These are phyloP conservation scores for Oryzaephilus surinamensis DNA, from an alignment of 1,140 invertebrate genomes.

Conservation along the genomic window DNA sequence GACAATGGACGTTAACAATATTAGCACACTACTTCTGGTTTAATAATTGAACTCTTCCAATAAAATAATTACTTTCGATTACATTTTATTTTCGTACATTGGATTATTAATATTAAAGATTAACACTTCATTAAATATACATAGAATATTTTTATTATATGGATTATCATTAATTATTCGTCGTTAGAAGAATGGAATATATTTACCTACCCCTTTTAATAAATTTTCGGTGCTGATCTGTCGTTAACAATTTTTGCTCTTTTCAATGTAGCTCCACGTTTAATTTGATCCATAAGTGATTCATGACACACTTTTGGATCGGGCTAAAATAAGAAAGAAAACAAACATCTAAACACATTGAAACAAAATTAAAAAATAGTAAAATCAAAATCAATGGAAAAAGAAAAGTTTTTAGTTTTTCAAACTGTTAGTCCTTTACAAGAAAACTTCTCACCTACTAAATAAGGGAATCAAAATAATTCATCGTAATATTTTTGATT, in stretches of 20 bases:
- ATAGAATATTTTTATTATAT: too few relatives aligned
- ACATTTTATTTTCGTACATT: background rate
- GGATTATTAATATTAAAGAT: background rate
- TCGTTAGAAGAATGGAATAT: background rate
- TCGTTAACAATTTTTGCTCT: slow-evolving; percentile 39
- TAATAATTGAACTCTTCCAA: slow-evolving; percentile 14
- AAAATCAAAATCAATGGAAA: background rate
- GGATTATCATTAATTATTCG: too few relatives aligned
- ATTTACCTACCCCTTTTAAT: slow-evolving; percentile 10
- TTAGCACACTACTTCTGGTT: slow-evolving; percentile 15
- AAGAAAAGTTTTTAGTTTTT: background rate
- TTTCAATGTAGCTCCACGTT: slow-evolving; percentile 65
- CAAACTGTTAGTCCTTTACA: too few relatives aligned
- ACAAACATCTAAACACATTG: slow-evolving; percentile 3
- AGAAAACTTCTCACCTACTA: background rate
- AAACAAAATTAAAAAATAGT: too few relatives aligned
- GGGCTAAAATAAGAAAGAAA: slow-evolving; percentile 41
- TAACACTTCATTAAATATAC: too few relatives aligned
- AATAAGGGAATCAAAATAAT: too few relatives aligned
- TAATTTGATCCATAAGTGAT: slow-evolving; percentile 83
- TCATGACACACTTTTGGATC: slow-evolving; percentile 60
- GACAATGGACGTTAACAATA: slow-evolving; percentile 19
- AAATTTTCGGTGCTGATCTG: slow-evolving; percentile 35
- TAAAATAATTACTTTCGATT: background rate
- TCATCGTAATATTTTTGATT: too few relatives aligned